A percentile compares a stretch with the other conserved stretches of the same genome.
Conservation (phyloP, 2,888 invertebrate genomes). For the Dione vanillae region DNA sequence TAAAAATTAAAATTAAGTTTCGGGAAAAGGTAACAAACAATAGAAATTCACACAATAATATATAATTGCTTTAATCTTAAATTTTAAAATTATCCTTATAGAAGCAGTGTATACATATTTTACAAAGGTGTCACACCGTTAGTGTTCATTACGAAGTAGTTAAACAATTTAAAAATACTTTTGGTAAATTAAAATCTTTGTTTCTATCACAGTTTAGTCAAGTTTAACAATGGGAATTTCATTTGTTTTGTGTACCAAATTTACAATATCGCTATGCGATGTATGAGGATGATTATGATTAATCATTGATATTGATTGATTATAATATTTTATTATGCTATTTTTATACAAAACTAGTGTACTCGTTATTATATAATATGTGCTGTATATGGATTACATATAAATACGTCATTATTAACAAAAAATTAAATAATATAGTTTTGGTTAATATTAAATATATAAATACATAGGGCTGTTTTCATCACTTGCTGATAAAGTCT, state of each 20-base stretch:
- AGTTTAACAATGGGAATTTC: background rate
- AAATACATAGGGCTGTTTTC: too few species aligned
- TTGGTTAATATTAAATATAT: too few species aligned
- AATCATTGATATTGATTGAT: too few species aligned
- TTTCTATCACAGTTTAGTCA: slow-evolving; percentile 30
- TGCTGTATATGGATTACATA: background rate
- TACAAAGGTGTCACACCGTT: background rate
- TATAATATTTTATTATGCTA: background rate
- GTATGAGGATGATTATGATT: too few species aligned
- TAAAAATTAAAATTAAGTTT: background rate
- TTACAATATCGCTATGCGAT: slow-evolving; percentile 6
- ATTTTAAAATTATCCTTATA: too few species aligned
- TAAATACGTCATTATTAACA: too few species aligned
- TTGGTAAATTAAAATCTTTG: slow-evolving; percentile 31
- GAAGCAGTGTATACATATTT: background rate
- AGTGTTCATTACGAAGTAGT: background rate
- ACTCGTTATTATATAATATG: background rate
- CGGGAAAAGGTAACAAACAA: background rate
- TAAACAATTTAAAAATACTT: slow-evolving; percentile 4
- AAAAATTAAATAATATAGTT: background rate
- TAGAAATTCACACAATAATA: background rate
- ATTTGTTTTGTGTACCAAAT: too few species aligned
- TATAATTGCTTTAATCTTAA: too few species aligned
- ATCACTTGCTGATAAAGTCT: too few species aligned
- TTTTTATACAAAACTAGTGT: background rate